Evolutionary conservation across 2,888 invertebrate genomes (phyloP).

Genomic region (Leptodirus hochenwartii): DNA sequence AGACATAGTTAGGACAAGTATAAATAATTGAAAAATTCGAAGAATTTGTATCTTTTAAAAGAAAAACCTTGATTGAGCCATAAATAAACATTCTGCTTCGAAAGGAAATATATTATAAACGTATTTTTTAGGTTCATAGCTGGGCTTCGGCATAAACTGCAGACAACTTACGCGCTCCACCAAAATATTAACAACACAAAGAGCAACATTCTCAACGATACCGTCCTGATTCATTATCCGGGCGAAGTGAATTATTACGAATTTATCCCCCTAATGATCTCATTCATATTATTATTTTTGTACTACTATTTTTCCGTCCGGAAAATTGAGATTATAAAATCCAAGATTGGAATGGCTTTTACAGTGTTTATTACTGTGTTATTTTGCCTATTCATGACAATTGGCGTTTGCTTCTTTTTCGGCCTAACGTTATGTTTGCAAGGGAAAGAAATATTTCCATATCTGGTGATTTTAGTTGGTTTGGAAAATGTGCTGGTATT

Average conservation of each 20-base stretch:
- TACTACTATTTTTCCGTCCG: slow-evolving; percentile 92
- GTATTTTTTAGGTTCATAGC: slow-evolving; percentile 51
- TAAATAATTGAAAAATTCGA: no score
- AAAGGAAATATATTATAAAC: no score
- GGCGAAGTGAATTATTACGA: slow-evolving; percentile 74
- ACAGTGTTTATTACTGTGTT: slow-evolving; percentile 77
- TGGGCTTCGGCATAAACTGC: slow-evolving; percentile 51
- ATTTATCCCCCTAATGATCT: slow-evolving; percentile 65
- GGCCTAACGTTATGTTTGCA: slow-evolving; percentile 66
- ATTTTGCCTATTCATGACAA: slow-evolving; percentile 80
- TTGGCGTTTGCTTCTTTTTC: slow-evolving; percentile 75
- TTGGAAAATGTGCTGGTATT: slow-evolving; percentile 82
- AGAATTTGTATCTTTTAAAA: no score
- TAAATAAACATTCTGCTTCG: no score
- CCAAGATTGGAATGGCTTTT: slow-evolving; percentile 71
- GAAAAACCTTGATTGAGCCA: no score
- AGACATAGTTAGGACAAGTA: no score
- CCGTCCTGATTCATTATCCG: slow-evolving; percentile 71
- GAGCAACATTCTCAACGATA: slow-evolving; percentile 22
- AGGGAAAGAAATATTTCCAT: slow-evolving; percentile 86
- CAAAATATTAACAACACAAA: slow-evolving; percentile 24
- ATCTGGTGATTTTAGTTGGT: slow-evolving; percentile 86
- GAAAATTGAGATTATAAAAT: slow-evolving; percentile 86
- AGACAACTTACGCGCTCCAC: slow-evolving; percentile 52
- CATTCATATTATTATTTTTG: slow-evolving; percentile 71